Base-by-base conservation (phyloP, 2,888 invertebrate genomes). In the Selenia dentaria region DNA sequence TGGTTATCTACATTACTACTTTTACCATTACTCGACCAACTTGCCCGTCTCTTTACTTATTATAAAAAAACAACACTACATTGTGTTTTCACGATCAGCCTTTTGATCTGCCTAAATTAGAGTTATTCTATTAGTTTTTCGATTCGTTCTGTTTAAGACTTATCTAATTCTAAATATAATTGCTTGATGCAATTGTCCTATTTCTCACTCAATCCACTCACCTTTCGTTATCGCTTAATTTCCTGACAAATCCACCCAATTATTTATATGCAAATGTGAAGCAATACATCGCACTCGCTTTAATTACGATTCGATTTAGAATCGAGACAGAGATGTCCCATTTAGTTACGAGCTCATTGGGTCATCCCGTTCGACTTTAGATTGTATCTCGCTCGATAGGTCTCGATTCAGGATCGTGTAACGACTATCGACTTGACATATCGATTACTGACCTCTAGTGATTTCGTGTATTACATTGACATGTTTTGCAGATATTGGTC, bases 271-370 rank as follows among this genome's bases (percentile, higher is more conserved):
- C 45, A 47, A 51, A 54, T 47, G 33, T 58, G 49, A 70, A 68
- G 69, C 73, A 74, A 74, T 72, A 69, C 70, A 68, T 68, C 62
- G 57, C 35, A 48, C 29, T 67, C 59, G 67, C 67, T 83, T 54
- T 87, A 87, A 87, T 87, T 86, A 76, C 77, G 70, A 74, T 76
- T 78, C 71, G 67, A 70, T 74, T 74, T 70, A 64, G 69, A 65
- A 67, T 67, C 67, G 67, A 66, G 70, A 57, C 60, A 67, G 62
- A 67, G 87, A 88, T 86, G 85, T 73, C 74, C 88, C 62, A 87
- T 77, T 75, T 76, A 85, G 86, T 86, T 87, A 83, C 18, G 36
- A 27, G 76, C 71, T 71, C 69, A 80, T 72, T 87, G 73, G 83
- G 83, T 80, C 83, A 86, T 75, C 77, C 70, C 74, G 67, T 54